phyloP scores from a whole-genome alignment of 1,140 invertebrate genomes.

The Panulirus ornatus region DNA sequence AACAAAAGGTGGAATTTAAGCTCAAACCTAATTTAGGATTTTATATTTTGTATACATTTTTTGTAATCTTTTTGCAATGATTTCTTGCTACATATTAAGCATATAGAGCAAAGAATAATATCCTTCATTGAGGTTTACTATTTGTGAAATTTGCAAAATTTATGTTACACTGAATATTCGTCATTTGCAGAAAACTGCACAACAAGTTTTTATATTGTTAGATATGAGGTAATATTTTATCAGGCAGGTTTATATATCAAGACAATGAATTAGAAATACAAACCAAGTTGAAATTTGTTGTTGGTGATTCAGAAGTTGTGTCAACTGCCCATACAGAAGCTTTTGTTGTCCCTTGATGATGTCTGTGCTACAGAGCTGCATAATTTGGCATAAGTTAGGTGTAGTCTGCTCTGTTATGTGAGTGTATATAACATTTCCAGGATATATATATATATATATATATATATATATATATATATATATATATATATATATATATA shows the following conservation, averaged over 20 bases:
- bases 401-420: slow-evolving; percentile 37
- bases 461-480: too few relatives aligned
- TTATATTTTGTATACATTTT: too few relatives aligned
- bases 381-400: slow-evolving; percentile 46
- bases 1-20: too few relatives aligned
- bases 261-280: background rate
- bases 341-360: background rate
- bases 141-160: background rate
- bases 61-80: too few relatives aligned
- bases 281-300: background rate
- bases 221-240: background rate
- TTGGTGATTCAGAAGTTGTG: slow-evolving; percentile 2
- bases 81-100: too few relatives aligned
- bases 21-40: too few relatives aligned
- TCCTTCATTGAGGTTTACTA: background rate
- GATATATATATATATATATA: too few relatives aligned
- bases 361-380: background rate
- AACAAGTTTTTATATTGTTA: background rate
- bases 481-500: too few relatives aligned
- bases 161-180: background rate
- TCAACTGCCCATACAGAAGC: background rate
- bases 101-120: too few relatives aligned
- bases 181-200: background rate
- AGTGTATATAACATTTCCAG: slow-evolving; percentile 27
- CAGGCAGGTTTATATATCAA: background rate